A percentile compares a stretch with the other conserved stretches of the same genome.
Evolutionary conservation across 1,140 invertebrate genomes (phyloP).

Genomic region (Cydia fagiglandana): DNA sequence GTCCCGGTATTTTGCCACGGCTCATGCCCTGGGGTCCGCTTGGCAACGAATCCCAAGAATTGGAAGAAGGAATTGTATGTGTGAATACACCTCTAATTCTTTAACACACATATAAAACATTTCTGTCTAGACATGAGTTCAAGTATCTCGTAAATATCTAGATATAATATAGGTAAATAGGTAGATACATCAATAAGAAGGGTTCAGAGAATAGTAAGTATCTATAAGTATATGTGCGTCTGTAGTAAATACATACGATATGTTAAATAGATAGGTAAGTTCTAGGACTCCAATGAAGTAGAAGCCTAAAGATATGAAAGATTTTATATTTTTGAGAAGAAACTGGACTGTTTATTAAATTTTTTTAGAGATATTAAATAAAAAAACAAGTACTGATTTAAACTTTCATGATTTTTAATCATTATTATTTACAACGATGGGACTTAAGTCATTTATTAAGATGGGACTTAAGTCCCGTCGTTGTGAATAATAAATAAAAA

Average conservation of each 20-base stretch:
- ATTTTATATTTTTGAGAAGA: slow-evolving; percentile 42
- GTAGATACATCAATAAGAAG: slow-evolving; percentile 42
- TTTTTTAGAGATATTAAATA: neutral
- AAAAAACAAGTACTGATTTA: neutral
- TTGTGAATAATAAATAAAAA: neutral
- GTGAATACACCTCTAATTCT: slow-evolving; percentile 44
- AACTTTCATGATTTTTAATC: too few species aligned
- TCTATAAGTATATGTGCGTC: slow-evolving; percentile 42
- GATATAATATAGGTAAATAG: slow-evolving; percentile 46
- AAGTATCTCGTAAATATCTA: slow-evolving; percentile 49
- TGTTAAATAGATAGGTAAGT: slow-evolving; percentile 30
- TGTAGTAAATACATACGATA: slow-evolving; percentile 33
- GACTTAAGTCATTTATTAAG: too few species aligned
- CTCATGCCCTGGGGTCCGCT: too few species aligned
- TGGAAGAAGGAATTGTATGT: too few species aligned
- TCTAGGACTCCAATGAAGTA: slow-evolving; percentile 33
- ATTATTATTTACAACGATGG: too few species aligned
- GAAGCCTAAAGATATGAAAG: slow-evolving; percentile 18
- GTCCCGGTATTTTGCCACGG: too few species aligned
- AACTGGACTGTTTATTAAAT: slow-evolving; percentile 36
- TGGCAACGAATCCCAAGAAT: too few species aligned
- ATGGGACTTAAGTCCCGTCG: too few species aligned
- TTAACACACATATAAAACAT: slow-evolving; percentile 52
- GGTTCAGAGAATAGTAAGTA: slow-evolving; percentile 38
- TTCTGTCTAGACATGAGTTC: slow-evolving; percentile 48